Conservation (phyloP, 2,888 invertebrate species). For the Zelleria hepariella region DNA sequence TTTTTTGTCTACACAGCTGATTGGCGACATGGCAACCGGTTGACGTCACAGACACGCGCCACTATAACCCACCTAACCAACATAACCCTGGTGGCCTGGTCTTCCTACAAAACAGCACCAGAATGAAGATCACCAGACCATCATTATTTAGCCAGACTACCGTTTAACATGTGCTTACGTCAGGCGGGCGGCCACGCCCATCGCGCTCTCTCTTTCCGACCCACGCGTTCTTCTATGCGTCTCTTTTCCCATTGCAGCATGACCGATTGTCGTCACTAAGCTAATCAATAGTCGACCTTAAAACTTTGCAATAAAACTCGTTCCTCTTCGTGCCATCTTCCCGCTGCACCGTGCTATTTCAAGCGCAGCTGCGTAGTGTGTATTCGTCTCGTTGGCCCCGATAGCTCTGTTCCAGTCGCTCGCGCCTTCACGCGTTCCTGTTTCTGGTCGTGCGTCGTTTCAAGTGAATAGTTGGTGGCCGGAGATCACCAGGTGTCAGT, state of each 20-base stretch:
- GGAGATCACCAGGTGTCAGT: neutral
- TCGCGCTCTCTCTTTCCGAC: constrained; percentile 29
- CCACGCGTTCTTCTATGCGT: constrained; percentile 19
- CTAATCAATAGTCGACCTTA: neutral
- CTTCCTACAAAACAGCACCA: neutral
- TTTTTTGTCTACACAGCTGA: constrained; percentile 40
- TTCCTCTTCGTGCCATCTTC: neutral
- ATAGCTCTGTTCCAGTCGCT: constrained; percentile 29
- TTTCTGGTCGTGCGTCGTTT: neutral
- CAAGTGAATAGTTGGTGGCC: neutral
- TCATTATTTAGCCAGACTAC: neutral
- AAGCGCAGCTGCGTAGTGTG: constrained; percentile 8
- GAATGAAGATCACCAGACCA: neutral
- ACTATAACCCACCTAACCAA: constrained; percentile 9
- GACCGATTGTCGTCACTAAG: constrained; percentile 29
- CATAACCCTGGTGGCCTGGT: neutral
- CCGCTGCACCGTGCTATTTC: neutral
- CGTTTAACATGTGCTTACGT: constrained; percentile 53
- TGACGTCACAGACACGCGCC: constrained; percentile 46
- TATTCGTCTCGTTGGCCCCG: constrained; percentile 14
- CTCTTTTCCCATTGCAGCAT: constrained; percentile 46
- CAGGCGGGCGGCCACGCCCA: constrained; percentile 41
- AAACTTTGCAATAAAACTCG: neutral
- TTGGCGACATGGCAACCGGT: constrained; percentile 54
- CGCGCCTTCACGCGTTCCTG: constrained; percentile 21